Conservation (phyloP, 2,888 invertebrate genomes). For the Parelbella ahira region DNA sequence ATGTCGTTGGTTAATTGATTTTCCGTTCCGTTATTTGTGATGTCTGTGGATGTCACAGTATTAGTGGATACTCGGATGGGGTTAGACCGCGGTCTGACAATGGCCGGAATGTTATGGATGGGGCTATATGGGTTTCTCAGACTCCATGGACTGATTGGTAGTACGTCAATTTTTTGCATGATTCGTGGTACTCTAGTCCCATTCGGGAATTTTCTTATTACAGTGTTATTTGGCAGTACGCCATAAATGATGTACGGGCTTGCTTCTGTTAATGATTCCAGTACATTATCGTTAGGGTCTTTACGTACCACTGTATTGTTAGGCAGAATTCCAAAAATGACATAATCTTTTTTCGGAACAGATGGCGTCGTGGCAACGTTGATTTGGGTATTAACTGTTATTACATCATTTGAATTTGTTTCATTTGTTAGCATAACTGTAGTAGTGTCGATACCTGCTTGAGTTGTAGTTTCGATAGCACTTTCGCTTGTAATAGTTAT, state of each 20-base stretch:
- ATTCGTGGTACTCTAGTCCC: slow-evolving; percentile 88
- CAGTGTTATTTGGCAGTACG: slow-evolving; percentile 88
- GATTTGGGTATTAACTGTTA: slow-evolving; percentile 43
- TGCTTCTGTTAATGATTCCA: slow-evolving; percentile 84
- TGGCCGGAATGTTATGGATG: slow-evolving; percentile 79
- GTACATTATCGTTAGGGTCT: slow-evolving; percentile 83
- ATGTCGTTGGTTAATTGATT: slow-evolving; percentile 75
- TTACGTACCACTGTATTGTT: slow-evolving; percentile 90
- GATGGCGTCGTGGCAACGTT: slow-evolving; percentile 42
- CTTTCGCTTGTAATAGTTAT: slow-evolving; percentile 36
- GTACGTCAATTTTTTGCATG: slow-evolving; percentile 80
- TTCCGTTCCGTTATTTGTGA: slow-evolving; percentile 81
- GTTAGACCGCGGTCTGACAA: slow-evolving; percentile 79
- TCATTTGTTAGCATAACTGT: slow-evolving; percentile 37
- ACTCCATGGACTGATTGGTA: slow-evolving; percentile 81
- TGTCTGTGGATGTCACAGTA: slow-evolving; percentile 81
- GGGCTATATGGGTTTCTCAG: slow-evolving; percentile 82
- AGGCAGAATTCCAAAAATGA: slow-evolving; percentile 87
- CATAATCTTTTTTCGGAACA: slow-evolving; percentile 84
- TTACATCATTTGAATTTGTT: slow-evolving; percentile 38
- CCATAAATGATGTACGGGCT: slow-evolving; percentile 88
- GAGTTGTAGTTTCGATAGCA: slow-evolving; percentile 40
- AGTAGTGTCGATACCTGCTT: slow-evolving; percentile 37
- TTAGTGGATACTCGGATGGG: slow-evolving; percentile 84
- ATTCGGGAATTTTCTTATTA: slow-evolving; percentile 89